Evolutionary conservation across 2,113 vertebrate genomes (phyloP).

Genomic region (Grallaria varia): DNA sequence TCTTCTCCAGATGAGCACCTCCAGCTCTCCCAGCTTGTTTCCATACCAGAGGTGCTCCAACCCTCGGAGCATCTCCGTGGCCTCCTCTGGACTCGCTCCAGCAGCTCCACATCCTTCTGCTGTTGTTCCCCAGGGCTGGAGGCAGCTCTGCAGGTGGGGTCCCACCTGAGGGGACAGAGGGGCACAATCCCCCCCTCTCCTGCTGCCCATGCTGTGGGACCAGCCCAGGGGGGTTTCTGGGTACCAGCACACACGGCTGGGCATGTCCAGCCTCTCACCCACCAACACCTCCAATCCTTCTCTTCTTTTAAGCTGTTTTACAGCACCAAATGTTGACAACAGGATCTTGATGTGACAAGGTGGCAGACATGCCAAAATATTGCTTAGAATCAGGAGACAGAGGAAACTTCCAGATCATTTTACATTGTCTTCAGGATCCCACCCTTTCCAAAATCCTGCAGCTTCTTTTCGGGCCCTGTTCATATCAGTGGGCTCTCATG

Average conservation of each 20-base stretch:
- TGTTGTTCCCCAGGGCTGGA: background rate
- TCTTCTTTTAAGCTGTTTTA: background rate
- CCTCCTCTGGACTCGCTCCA: rapidly evolving
- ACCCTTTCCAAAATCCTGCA: background rate
- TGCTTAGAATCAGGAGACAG: background rate
- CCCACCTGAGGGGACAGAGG: background rate
- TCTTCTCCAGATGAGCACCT: rapidly evolving
- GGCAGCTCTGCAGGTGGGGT: background rate
- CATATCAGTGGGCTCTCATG: rapidly evolving
- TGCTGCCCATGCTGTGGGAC: background rate
- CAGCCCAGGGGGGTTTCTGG: background rate
- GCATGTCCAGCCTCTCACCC: background rate
- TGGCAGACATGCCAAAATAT: background rate
- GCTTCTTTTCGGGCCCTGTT: rapidly evolving
- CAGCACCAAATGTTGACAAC: background rate
- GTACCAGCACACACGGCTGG: rapidly evolving
- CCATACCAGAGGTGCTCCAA: background rate
- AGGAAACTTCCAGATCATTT: background rate
- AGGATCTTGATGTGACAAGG: background rate
- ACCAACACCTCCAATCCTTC: background rate
- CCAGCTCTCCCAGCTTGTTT: background rate
- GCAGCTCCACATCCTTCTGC: rapidly evolving
- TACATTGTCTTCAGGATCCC: background rate
- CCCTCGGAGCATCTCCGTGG: rapidly evolving
- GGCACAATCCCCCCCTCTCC: background rate